These are phyloP conservation scores for Drosophila willistoni DNA, from an alignment of 1,140 invertebrate species.

Conservation along the genomic window DNA sequence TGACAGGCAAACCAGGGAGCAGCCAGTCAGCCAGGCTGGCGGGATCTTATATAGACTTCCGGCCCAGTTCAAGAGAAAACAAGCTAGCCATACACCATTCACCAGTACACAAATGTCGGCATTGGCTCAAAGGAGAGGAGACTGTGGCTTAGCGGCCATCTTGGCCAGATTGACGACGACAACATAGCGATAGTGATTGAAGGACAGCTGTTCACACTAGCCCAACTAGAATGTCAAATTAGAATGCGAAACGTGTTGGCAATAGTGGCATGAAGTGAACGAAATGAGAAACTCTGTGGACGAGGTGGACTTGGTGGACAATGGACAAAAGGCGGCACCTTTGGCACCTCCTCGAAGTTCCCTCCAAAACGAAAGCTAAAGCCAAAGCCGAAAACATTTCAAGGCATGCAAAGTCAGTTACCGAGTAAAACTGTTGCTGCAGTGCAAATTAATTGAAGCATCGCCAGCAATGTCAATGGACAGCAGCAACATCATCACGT, in stretches of 20 bases:
- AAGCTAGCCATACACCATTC: neutral
- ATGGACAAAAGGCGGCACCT: constrained; percentile 77
- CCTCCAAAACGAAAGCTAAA: too few relatives aligned
- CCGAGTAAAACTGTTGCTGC: constrained; percentile 50
- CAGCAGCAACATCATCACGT: constrained; percentile 72
- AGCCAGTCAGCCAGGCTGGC: constrained; percentile 7
- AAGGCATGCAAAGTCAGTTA: constrained; percentile 64
- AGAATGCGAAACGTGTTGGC: constrained; percentile 82
- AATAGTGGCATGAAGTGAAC: constrained; percentile 35
- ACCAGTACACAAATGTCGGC: constrained; percentile 31
- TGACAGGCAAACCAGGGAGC: constrained; percentile 54
- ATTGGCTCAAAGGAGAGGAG: constrained; percentile 54
- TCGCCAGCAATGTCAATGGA: constrained; percentile 72
- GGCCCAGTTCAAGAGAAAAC: constrained; percentile 71
- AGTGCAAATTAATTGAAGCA: constrained; percentile 81
- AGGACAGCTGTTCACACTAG: constrained; percentile 80
- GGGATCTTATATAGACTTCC: constrained; percentile 56
- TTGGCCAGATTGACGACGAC: constrained; percentile 73
- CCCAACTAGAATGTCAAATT: constrained; percentile 74
- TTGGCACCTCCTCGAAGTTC: constrained; percentile 37
- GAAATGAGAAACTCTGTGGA: constrained; percentile 73
- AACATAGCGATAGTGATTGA: constrained; percentile 78
- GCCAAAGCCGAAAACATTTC: constrained; percentile 1
- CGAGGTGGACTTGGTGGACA: constrained; percentile 72
- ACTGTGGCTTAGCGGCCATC: constrained; percentile 51